phyloP scores from a whole-genome alignment of 2,888 invertebrate species.

The Encarsia formosa region DNA sequence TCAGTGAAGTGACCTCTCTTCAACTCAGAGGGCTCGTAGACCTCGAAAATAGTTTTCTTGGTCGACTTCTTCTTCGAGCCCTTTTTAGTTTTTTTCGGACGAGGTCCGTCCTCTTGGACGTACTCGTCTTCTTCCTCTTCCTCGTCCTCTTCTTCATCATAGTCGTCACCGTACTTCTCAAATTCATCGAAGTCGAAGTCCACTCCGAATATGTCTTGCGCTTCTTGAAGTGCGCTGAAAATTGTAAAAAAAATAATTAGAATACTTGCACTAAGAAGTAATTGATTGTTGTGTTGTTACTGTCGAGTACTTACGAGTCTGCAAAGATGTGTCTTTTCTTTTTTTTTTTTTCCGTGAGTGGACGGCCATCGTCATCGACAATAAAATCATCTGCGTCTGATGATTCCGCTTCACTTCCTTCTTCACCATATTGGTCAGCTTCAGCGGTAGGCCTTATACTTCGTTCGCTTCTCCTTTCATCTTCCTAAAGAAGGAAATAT shows the following conservation, averaged over 20 bases:
- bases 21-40: conserved; percentile 96
- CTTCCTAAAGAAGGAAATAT: conserved; percentile 58
- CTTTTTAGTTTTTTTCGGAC: conserved; percentile 69
- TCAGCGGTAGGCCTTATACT: conserved; percentile 59
- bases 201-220: conserved; percentile 98
- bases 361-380: conserved; percentile 91
- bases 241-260: neutral
- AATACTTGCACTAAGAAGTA: too few relatives aligned
- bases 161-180: conserved; percentile 81
- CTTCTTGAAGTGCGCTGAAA: conserved; percentile 83
- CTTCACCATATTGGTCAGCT: conserved; percentile 69
- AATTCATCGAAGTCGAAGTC: conserved; percentile 95
- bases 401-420: conserved; percentile 74
- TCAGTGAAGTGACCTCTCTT: conserved; percentile 95
- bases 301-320: conserved; percentile 67
- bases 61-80: conserved; percentile 71
- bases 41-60: conserved; percentile 84
- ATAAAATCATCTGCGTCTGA: conserved; percentile 95
- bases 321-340: conserved; percentile 78
- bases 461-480: conserved; percentile 71
- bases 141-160: conserved; percentile 79
- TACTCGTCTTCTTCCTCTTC: conserved; percentile 77
- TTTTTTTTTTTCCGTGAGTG: conserved; percentile 76
- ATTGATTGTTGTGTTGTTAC: too few relatives aligned
- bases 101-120: conserved; percentile 60